Evolutionary conservation across 2,113 vertebrate species (phyloP).

Genomic region (Mormyrus lacerda): DNA sequence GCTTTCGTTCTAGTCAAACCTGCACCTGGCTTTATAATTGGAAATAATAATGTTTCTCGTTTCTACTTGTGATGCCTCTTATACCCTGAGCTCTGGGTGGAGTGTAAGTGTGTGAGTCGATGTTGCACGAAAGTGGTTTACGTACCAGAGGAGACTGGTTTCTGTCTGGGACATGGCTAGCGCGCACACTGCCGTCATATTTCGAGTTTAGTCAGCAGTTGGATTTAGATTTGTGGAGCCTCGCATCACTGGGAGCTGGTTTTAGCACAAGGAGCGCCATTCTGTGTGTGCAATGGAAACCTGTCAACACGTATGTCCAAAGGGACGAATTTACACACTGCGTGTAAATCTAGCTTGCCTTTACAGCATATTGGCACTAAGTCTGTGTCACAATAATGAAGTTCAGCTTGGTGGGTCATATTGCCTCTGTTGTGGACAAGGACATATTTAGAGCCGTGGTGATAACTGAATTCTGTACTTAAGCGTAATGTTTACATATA

Average conservation of each 20-base stretch:
- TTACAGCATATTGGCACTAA: neutral
- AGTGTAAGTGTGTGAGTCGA: neutral
- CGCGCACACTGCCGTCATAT: neutral
- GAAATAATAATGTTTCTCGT: neutral
- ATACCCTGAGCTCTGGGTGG: neutral
- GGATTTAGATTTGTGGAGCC: neutral
- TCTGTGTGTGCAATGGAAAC: conserved; percentile 24
- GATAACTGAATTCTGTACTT: neutral
- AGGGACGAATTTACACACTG: conserved; percentile 40
- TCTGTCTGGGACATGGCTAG: too few species aligned
- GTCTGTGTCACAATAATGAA: neutral
- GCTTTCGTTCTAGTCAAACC: neutral
- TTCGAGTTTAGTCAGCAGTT: neutral
- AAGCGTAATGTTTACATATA: neutral
- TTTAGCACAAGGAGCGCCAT: neutral
- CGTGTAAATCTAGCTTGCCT: conserved; percentile 40
- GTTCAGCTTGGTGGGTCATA: neutral
- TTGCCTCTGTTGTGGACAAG: neutral
- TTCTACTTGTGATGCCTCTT: neutral
- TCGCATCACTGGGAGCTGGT: neutral
- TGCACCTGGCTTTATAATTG: neutral
- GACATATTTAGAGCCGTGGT: neutral
- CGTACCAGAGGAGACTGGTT: neutral
- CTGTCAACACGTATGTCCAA: conserved; percentile 33
- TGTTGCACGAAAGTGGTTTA: neutral